phyloP scores from a whole-genome alignment of 2,888 invertebrate genomes.

The Aspidapion aeneum region DNA sequence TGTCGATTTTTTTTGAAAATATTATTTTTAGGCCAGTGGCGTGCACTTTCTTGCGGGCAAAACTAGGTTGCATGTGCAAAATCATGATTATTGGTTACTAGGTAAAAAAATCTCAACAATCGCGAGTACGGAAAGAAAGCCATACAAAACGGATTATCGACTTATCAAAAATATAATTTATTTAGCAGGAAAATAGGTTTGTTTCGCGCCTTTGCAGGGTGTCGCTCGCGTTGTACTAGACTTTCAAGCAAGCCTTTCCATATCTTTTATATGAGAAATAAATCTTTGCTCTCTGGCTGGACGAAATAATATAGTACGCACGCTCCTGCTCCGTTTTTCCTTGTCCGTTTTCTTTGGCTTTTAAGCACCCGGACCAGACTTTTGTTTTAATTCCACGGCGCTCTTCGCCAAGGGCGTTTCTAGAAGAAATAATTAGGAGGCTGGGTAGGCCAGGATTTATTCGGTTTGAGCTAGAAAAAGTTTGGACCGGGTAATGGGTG shows the following conservation, averaged over 20 bases:
- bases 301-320: not conserved
- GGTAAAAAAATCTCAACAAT: not conserved
- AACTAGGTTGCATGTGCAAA: conserved; percentile 16
- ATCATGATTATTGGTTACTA: conserved; percentile 9
- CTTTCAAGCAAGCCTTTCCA: not conserved
- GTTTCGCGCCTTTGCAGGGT: not conserved
- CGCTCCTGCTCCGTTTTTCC: not conserved
- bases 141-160: not conserved
- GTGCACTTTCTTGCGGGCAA: conserved; percentile 6
- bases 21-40: too few relatives aligned
- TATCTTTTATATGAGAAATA: not conserved
- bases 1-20: too few relatives aligned
- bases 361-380: not conserved
- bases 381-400: not conserved
- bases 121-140: too few relatives aligned
- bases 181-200: not conserved
- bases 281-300: not conserved
- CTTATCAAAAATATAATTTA: not conserved
- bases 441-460: too few relatives aligned
- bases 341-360: not conserved
- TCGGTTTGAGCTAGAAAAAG: too few relatives aligned
- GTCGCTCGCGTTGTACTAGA: not conserved
- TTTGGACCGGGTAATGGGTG: too few relatives aligned
- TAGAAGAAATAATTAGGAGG: too few relatives aligned
- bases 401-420: too few relatives aligned